Conservation (phyloP, 2,797 vertebrate species). For the Anolis apletophallus region DNA sequence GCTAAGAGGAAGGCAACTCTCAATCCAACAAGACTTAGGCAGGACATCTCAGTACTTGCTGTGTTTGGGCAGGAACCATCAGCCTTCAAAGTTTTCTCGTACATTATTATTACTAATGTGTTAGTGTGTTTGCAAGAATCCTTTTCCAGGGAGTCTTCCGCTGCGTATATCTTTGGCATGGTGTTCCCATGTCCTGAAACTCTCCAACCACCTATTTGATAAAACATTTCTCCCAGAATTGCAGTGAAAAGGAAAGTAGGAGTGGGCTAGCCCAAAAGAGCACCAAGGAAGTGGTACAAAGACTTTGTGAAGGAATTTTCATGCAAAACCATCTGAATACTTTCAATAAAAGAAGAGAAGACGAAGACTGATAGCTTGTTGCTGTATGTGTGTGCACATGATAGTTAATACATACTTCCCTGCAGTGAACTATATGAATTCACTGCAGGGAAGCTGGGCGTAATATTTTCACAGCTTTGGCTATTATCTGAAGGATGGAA, state of each 20-base stretch:
- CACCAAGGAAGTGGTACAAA: not conserved
- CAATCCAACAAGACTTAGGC: not conserved
- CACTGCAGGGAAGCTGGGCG: not conserved
- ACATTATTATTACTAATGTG: not conserved
- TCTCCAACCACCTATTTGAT: not conserved
- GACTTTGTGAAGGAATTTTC: not conserved
- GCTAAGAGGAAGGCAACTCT: not conserved
- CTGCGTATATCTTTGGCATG: not conserved
- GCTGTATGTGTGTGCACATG: not conserved
- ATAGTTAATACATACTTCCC: not conserved
- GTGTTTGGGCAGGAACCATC: not conserved
- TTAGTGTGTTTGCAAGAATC: not conserved
- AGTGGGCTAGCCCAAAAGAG: not conserved
- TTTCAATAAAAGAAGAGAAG: not conserved
- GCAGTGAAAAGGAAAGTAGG: not conserved
- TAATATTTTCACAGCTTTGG: not conserved
- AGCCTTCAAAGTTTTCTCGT: not conserved
- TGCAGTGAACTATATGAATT: not conserved
- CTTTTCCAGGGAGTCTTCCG: not conserved
- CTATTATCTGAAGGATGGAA: not conserved
- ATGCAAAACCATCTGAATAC: not conserved
- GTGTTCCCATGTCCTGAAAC: not conserved
- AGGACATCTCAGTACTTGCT: not conserved
- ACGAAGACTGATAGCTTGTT: not conserved
- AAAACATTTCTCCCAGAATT: not conserved